Evolutionary conservation across 2,113 vertebrate genomes (phyloP).

Genomic region (Cebus imitator): DNA sequence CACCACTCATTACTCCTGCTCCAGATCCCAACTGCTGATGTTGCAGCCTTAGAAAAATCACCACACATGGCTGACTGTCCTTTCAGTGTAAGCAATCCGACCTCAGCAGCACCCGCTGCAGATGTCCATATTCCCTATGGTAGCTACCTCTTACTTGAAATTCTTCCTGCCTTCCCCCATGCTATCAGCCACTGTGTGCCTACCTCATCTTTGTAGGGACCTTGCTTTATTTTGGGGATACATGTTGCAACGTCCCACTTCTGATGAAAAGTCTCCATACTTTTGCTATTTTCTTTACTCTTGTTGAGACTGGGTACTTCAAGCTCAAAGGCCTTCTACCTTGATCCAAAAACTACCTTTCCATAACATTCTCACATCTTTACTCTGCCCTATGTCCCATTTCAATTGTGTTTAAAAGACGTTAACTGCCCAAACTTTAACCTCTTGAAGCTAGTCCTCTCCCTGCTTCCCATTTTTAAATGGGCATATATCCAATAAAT

Average conservation of each 20-base stretch:
- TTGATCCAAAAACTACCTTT: neutral
- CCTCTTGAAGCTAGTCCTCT: neutral
- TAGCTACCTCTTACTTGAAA: neutral
- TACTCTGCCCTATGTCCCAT: neutral
- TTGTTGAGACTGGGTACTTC: neutral
- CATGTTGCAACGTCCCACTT: neutral
- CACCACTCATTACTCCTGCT: neutral
- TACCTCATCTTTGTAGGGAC: neutral
- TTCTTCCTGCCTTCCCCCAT: neutral
- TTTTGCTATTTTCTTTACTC: neutral
- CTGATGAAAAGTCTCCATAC: neutral
- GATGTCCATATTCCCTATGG: neutral
- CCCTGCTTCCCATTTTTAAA: neutral
- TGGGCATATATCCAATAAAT: neutral
- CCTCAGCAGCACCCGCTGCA: neutral
- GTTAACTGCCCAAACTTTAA: neutral
- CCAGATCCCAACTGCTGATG: neutral
- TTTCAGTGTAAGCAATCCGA: neutral
- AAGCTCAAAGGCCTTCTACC: neutral
- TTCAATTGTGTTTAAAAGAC: neutral
- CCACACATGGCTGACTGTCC: neutral
- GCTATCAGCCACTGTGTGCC: neutral
- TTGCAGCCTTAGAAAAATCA: neutral
- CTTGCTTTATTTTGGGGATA: neutral
- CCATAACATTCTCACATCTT: neutral